Base-by-base conservation (phyloP, 2,888 invertebrate species). In the Nymphalis urticae region DNA sequence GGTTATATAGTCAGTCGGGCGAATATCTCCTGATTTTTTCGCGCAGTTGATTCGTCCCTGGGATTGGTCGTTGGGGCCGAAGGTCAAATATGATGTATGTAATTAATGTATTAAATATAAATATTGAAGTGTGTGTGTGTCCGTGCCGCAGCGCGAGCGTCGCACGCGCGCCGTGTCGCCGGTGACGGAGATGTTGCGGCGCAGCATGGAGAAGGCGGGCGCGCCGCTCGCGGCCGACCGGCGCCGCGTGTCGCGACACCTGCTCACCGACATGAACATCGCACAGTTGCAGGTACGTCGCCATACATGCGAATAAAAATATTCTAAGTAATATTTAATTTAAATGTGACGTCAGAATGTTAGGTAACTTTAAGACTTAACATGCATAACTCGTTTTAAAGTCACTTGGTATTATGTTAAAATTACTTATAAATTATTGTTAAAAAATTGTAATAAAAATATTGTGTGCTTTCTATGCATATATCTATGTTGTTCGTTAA, bases 251-350 rank as follows among this genome's bases (percentile, higher is more conserved):
- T 96, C 96, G 16, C 94, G 97, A 47, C 97, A 97, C 82, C 94
- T 97, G 78, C 94, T 98, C 77, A 97, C 97, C 32, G 97, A 97
- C 84, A 97, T 98, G 96, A 98, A 98, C 87, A 95, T 98, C 71
- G 97, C 98, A 50, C 98, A 98, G 90, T 91, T 98, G 71, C 93
- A 93, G 90, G 92, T 92, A 77, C 24, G 13, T 4, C 24, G 6
- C 5, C 27, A 32, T 6, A 32, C 6, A 6, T 32, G 27, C 27
- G 6, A 32, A 32, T 32, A 32, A 27, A 27, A 24, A 27, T 5
- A 3, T 27, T 27, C 5, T 27, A 27, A 3, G 27, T 27, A 27
- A 27, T 27, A 24, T 24, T 24, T 3, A 24, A 24, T n/a, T 27
- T 27, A 27, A 27, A 27, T 27, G 27, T 27, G 27, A 27, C 27